Conservation (phyloP, 2,888 invertebrate genomes). For the Cyaniris semiargus region DNA sequence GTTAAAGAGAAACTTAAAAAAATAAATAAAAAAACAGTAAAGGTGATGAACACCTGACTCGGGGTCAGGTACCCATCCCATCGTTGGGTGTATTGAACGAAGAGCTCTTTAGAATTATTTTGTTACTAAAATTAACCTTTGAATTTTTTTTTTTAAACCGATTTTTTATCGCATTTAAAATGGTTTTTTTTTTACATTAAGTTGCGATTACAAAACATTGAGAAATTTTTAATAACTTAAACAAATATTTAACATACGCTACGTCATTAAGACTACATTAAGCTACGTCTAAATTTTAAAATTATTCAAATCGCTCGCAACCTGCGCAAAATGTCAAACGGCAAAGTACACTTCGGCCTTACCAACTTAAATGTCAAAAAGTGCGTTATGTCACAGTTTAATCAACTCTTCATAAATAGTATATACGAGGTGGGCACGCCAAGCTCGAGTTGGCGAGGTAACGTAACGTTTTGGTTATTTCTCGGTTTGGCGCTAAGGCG, state of each 20-base stretch:
- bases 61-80: conserved; percentile 4
- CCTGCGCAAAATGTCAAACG: background rate
- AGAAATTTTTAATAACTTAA: background rate
- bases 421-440: background rate
- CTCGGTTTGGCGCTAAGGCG: conserved; percentile 18
- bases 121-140: background rate
- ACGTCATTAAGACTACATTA: too few species aligned
- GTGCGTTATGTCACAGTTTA: conserved; percentile 17
- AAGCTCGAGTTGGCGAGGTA: background rate
- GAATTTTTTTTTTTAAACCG: background rate
- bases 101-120: conserved; percentile 2
- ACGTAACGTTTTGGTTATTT: conserved; percentile 12
- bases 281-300: background rate
- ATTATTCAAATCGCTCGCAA: background rate
- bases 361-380: conserved; percentile 14
- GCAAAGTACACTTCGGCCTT: background rate
- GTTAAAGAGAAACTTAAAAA: background rate
- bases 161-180: background rate
- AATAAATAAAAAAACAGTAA: background rate
- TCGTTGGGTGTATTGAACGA: background rate
- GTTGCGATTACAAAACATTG: too few species aligned
- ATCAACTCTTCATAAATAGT: conserved; percentile 12
- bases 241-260: background rate
- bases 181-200: too few species aligned
- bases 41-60: conserved; percentile 16